Conservation (phyloP, 1,140 invertebrate genomes). For the Scaptomyza graminum region DNA sequence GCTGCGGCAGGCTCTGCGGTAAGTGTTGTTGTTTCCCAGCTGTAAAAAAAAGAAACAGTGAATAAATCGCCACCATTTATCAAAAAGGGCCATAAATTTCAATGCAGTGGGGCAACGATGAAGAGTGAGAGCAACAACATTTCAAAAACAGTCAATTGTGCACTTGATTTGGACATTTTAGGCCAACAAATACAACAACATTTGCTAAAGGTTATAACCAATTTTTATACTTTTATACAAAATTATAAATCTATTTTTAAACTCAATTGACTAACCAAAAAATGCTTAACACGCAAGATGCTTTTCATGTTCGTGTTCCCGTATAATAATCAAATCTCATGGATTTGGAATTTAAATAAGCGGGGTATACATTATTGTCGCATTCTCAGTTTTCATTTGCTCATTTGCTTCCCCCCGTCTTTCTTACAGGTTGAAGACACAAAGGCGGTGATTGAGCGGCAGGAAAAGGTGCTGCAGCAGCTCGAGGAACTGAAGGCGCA, state of each 20-base stretch:
- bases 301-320: constrained; percentile 34
- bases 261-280: constrained; percentile 42
- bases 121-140: constrained; percentile 38
- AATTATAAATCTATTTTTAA: constrained; percentile 66
- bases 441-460: constrained; percentile 55
- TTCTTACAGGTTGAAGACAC: constrained; percentile 55
- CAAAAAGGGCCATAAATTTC: constrained; percentile 40
- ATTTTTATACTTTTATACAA: constrained; percentile 37
- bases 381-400: background rate
- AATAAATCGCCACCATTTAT: constrained; percentile 26
- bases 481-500: constrained; percentile 75
- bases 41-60: no score
- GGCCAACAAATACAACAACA: constrained; percentile 78
- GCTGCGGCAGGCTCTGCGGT: constrained; percentile 32
- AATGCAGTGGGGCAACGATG: constrained; percentile 40
- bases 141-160: constrained; percentile 62
- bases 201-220: constrained; percentile 77
- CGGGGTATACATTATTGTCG: no score
- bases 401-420: no score
- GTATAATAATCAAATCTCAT: no score
- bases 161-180: constrained; percentile 81
- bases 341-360: no score
- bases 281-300: constrained; percentile 48
- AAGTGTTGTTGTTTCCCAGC: constrained; percentile 52
- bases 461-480: constrained; percentile 73